phyloP scores from a whole-genome alignment of 2,797 vertebrate genomes.

The Coregonus suidteri region DNA sequence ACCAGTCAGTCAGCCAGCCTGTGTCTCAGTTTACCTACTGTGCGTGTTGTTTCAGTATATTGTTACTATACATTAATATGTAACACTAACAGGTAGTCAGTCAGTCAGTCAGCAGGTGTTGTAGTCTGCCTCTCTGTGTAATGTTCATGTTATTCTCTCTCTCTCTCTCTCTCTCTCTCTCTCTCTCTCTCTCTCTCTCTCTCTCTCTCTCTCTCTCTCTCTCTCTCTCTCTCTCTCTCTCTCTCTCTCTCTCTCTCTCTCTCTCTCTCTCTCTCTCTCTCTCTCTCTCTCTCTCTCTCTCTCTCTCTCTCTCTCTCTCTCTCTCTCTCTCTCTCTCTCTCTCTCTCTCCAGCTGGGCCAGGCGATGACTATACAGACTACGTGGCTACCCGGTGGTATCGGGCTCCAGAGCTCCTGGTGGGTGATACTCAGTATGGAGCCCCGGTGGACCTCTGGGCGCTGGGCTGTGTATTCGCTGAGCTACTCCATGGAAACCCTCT shows the following conservation, averaged over 20 bases:
- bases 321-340: neutral
- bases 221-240: too few species aligned
- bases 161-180: too few species aligned
- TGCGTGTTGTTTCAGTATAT: conserved; percentile 61
- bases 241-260: too few species aligned
- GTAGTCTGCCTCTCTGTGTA: too few species aligned
- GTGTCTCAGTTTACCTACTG: conserved; percentile 57
- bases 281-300: too few species aligned
- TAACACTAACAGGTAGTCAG: conserved; percentile 52
- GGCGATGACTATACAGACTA: conserved; percentile 90
- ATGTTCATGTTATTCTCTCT: too few species aligned
- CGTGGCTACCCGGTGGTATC: conserved; percentile 89
- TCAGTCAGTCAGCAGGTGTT: conserved; percentile 31
- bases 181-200: too few species aligned
- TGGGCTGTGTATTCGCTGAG: conserved; percentile 87
- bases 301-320: neutral
- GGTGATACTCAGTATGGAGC: conserved; percentile 88
- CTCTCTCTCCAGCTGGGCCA: conserved; percentile 72
- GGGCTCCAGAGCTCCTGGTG: conserved; percentile 86
- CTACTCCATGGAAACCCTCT: conserved; percentile 84
- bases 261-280: too few species aligned
- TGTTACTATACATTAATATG: conserved; percentile 68
- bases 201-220: too few species aligned
- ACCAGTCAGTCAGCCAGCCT: too few species aligned
- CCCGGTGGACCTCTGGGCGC: conserved; percentile 85